Base-by-base conservation (phyloP, 2,113 vertebrate species). In the Syrmaticus mikado region DNA sequence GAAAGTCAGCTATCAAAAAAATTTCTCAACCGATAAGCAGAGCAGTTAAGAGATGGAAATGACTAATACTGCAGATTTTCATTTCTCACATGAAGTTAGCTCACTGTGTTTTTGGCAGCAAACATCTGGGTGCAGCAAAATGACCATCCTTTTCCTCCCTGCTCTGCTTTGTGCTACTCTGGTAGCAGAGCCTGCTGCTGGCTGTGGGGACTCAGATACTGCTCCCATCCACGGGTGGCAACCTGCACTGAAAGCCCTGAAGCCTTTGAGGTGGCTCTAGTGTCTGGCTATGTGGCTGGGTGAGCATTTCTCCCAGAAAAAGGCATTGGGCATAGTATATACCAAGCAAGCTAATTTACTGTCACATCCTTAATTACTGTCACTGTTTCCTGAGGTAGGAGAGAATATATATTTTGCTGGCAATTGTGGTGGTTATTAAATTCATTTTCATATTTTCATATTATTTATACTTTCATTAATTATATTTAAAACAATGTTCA, bases 381-480 rank as follows among this genome's bases (percentile, higher is more conserved):
- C 78, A 71, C 77, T 90, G 52, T 88, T 89, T 82, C 70, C 66
- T 70, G 66, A 92, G 77, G 32, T 68, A 53, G 36, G 72, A 66
- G 79, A 78, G 76, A 82, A 76, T 16, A 25, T 6, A 43, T 53
- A 48, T 88, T 85, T 87, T 70, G 34, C 40, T 80, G 90, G 78
- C 91, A 95, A 66, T 75, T 91, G 41, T 1, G 4, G 32, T 78
- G 60, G 19, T 67, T 94, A 79, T 94, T 95, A 92, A 80, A 90
- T 58, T 94, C 8, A 94, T 95, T 95, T 95, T 94, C 74, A 77
- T 57, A 34, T 88, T 87, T 84, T 90, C 38, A 57, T 89, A 14
- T 20, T 79, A 79, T 75, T 66, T 87, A 71, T 81, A 87, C 61
- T 95, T 87, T 75, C 27, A 72, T 90, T 89, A 75, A 71, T 95